These are phyloP conservation scores for Falco novaeseelandiae DNA, from an alignment of 2,797 vertebrate genomes.

Conservation along the genomic window DNA sequence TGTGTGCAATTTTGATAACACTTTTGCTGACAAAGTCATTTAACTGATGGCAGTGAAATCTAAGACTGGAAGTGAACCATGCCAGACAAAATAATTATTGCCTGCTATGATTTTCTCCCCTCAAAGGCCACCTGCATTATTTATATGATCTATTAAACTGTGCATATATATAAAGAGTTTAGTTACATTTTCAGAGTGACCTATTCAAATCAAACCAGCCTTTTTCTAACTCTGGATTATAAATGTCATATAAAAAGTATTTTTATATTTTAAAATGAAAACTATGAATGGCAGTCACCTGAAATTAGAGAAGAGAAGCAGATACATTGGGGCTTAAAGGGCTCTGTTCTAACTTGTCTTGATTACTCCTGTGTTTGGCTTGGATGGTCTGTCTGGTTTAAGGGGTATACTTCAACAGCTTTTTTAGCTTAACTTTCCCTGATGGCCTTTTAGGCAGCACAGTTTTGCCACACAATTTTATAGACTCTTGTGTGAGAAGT, in stretches of 20 bases:
- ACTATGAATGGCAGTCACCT: background rate
- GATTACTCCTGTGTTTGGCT: background rate
- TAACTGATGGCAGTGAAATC: slow-evolving; percentile 32
- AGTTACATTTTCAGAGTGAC: slow-evolving; percentile 13
- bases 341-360: background rate
- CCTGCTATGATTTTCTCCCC: background rate
- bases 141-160: slow-evolving; percentile 24
- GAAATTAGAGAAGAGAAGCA: background rate
- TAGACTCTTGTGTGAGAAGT: background rate
- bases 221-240: slow-evolving; percentile 16
- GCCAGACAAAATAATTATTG: slow-evolving; percentile 36
- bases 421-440: background rate
- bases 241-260: slow-evolving; percentile 1
- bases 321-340: background rate
- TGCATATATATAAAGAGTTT: background rate
- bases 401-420: background rate
- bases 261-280: background rate
- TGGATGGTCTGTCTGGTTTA: background rate
- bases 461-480: background rate
- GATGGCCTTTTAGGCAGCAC: background rate
- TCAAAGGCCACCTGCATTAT: slow-evolving; percentile 16
- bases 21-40: slow-evolving; percentile 3
- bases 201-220: slow-evolving; percentile 4
- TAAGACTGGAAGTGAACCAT: slow-evolving; percentile 28
- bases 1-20: slow-evolving; percentile 15